Conservation (phyloP, 2,888 invertebrate species). For the Antheraea assamensis region DNA sequence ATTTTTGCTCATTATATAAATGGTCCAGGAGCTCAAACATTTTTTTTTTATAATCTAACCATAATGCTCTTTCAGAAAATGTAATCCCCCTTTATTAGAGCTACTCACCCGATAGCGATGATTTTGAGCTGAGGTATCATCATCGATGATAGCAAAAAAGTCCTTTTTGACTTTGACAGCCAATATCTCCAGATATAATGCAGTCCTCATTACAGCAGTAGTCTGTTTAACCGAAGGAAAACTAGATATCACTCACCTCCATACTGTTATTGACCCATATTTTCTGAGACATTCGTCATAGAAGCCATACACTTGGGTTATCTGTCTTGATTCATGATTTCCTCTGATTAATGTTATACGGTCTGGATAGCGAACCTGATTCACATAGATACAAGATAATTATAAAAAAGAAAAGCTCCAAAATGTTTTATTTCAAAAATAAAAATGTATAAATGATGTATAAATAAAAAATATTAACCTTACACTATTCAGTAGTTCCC, state of each 20-base stretch:
- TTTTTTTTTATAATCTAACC: too few relatives aligned
- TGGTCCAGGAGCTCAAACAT: too few relatives aligned
- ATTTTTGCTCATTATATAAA: too few relatives aligned
- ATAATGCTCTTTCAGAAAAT: too few relatives aligned
- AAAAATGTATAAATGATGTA: not conserved
- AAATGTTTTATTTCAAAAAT: too few relatives aligned
- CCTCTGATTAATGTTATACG: slow-evolving; percentile 98
- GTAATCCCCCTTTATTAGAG: too few relatives aligned
- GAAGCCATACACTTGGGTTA: slow-evolving; percentile 99
- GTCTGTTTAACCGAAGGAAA: not conserved
- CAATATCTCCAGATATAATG: too few relatives aligned
- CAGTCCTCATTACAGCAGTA: not conserved
- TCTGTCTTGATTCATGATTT: slow-evolving; percentile 99
- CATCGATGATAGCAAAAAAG: too few relatives aligned
- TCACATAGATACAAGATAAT: not conserved
- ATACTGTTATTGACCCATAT: slow-evolving; percentile 99
- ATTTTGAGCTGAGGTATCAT: too few relatives aligned
- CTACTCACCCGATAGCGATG: too few relatives aligned
- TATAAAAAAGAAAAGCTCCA: not conserved
- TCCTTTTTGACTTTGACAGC: too few relatives aligned
- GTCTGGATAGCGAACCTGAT: slow-evolving; percentile 97
- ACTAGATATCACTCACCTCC: slow-evolving; percentile 84
- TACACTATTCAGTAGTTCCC: not conserved
- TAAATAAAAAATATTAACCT: not conserved
- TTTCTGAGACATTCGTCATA: slow-evolving; percentile 99